Base-by-base conservation (phyloP, 2,797 vertebrate genomes). In the Lacerta agilis region DNA sequence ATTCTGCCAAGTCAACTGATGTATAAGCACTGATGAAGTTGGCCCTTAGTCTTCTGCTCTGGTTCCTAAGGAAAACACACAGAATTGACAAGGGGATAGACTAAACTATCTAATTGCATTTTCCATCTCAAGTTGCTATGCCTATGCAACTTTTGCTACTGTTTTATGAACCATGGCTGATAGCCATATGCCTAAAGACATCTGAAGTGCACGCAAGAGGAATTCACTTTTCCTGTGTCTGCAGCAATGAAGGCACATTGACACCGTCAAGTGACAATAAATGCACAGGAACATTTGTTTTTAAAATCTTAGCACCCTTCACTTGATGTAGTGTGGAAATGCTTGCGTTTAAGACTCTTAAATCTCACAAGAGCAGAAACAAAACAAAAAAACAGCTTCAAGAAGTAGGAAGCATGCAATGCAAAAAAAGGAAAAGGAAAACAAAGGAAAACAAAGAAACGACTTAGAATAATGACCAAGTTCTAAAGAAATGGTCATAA, bases 301-400 rank as follows among this genome's bases (percentile, higher is more conserved):
- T 49, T 17, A 87, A 85, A 93, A 84, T 88, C 82, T 55, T 82
- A 86, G 86, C 64, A 73, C 82, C 90, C 36, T 72, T 43, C 64
- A 61, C 11, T 45, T n/a, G 38, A 9, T 45, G 55, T 17, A 61
- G n/a, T 3, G 6, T 13, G 43, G 79, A 66, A 3, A 49, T 64
- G 29, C 78, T 29, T 29, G 67, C 38, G 66, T 73, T 49, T 64
- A 83, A 75, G 58, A 64, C 41, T 5, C n/a, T 64, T 71, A 55
- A 43, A 36, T 61, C 45, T 82, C 36, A 45, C 67, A 89, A 88
- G 79, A 0, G 0, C 25, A 88, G 76, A 72, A 89, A 45, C 0
- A n/a, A n/a, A n/a, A n/a, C 0, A 9, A 77, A 81, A 71, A 88
- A 84, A 79, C 41, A 49, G 2, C 29, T 66, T 20, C 77, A 13